These are phyloP conservation scores for Platichthys stellatus DNA, from an alignment of 2,113 vertebrate genomes.

Conservation along the genomic window DNA sequence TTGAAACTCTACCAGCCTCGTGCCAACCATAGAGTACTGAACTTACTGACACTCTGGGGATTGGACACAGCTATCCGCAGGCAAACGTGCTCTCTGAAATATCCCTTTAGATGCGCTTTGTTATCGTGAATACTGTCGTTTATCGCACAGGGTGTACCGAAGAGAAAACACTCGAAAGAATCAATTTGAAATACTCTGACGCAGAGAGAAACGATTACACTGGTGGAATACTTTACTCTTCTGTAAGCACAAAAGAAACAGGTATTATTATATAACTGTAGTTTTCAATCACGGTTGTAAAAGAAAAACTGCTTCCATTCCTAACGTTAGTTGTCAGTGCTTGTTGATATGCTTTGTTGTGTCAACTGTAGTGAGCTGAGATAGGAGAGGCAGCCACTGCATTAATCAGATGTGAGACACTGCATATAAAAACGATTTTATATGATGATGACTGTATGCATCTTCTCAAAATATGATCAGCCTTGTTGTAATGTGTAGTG, in stretches of 20 bases:
- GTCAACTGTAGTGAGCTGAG: background rate
- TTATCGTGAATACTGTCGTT: conserved; percentile 9
- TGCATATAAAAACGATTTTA: background rate
- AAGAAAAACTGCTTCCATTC: background rate
- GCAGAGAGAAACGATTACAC: conserved; percentile 15
- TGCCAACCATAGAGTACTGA: background rate
- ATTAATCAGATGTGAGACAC: background rate
- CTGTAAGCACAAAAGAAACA: conserved; percentile 3
- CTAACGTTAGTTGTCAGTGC: background rate
- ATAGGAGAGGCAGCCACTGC: background rate
- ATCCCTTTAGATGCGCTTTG: background rate
- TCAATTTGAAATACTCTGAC: conserved; percentile 27
- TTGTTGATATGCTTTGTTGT: background rate
- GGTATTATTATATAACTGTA: background rate
- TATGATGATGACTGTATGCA: background rate
- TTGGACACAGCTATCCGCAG: background rate
- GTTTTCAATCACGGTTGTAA: background rate
- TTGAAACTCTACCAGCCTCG: background rate
- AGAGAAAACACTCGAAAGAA: background rate
- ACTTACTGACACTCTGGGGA: background rate
- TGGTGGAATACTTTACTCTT: background rate
- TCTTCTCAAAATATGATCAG: background rate
- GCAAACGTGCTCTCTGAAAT: background rate
- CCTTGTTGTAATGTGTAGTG: background rate
- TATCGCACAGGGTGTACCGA: background rate